Base-by-base conservation (phyloP, 1,140 invertebrate genomes). In the Chironomus striatipennis region DNA sequence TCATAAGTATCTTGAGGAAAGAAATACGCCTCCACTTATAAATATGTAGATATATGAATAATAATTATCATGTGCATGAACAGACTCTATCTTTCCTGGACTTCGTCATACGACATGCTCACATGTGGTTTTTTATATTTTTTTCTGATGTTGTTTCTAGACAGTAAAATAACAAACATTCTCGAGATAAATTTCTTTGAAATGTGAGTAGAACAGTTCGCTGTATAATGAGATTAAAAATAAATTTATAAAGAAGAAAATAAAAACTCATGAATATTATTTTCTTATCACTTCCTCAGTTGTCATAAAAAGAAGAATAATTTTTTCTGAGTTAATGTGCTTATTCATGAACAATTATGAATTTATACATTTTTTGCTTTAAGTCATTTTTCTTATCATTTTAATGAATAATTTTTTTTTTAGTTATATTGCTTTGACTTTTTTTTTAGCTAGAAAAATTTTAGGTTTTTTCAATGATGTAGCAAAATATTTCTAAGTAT, bases 241-340 rank as follows among this genome's bases (percentile, higher is more conserved):
- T 57, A 10, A 34, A 34, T 34, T 34, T 34, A 34, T 34, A 34
- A 34, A 57, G 47, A 57, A 47, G 43, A 15, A n/a, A n/a, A 34
- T 34, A 2, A 34, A 34, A 2, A 34, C 5, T 34, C 24, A 34
- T n/a, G n/a, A n/a, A n/a, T n/a, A n/a, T 34, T 34, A 1, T 34
- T 57, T 57, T 57, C 47, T 57, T 57, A 57, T 57, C 47, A 57
- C 47, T 57, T 57, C 47, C 47, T 57, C 47, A 57, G 47, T 57
- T 12, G n/a, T 57, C 47, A 57, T 57, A 15, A 57, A 57, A 57
- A n/a, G n/a, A 57, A 57, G 47, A 57, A 57, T n/a, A 12, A 57
- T 57, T 12, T 57, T 12, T n/a, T n/a, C 8, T n/a, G 5, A 57
- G 10, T 57, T 57, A 34, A 34, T 34, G 24, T 34, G 24, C 12